Conservation (phyloP, 1,140 invertebrate species). For the Psilanteris sp. region DNA sequence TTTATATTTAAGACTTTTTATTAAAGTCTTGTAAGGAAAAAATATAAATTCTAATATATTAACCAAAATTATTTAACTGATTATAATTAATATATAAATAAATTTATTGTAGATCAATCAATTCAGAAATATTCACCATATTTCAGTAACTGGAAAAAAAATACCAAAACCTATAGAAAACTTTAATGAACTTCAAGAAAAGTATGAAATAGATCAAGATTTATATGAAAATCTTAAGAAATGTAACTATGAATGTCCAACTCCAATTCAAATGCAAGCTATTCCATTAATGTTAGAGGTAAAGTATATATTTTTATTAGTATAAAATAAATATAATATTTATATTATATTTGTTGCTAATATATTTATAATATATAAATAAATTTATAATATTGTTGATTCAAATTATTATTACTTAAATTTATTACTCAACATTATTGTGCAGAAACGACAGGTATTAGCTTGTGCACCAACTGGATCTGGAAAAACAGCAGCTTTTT, state of each 20-base stretch:
- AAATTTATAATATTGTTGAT: no score
- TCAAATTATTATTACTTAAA: no score
- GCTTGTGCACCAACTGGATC: constrained; percentile 97
- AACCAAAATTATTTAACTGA: no score
- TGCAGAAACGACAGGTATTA: constrained; percentile 89
- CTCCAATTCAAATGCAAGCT: constrained; percentile 96
- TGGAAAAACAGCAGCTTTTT: constrained; percentile 92
- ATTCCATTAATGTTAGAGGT: constrained; percentile 92
- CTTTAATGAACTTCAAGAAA: constrained; percentile 84
- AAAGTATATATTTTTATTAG: no score
- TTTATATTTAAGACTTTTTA: no score
- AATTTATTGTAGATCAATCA: constrained; percentile 83
- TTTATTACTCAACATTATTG: no score
- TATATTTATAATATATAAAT: no score
- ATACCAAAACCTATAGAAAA: constrained; percentile 86
- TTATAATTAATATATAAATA: neutral
- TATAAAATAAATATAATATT: no score
- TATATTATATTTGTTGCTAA: constrained; percentile 15
- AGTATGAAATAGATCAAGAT: constrained; percentile 82
- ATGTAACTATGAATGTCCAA: constrained; percentile 89
- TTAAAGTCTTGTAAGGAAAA: constrained; percentile 10
- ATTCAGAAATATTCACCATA: constrained; percentile 87
- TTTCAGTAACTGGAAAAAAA: constrained; percentile 88
- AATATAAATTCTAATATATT: constrained; percentile 6
- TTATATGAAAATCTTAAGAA: constrained; percentile 87